Base-by-base conservation (phyloP, 2,888 invertebrate species). In the Julus scandinavius region DNA sequence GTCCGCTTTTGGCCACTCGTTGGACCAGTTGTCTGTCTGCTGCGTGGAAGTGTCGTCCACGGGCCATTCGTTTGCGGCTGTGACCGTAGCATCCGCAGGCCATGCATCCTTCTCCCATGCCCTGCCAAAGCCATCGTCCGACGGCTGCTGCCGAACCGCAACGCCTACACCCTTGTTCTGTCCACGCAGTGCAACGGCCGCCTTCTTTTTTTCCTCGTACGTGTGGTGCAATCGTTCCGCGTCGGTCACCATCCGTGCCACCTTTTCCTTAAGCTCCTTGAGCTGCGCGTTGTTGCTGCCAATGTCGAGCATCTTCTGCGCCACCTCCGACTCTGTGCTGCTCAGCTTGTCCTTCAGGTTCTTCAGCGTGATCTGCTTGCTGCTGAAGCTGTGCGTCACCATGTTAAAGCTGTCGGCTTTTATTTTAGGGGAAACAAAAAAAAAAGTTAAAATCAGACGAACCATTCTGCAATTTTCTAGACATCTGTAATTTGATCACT, bases 211-310 rank as follows among this genome's bases (percentile, higher is more conserved):
- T 89, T 94, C 94, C 91, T 96, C 96, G 91, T 97, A 97, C 86
- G 93, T 93, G n/a, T 92, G 91, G 91, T 95, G 95, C 20, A 95
- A 92, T 88, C 93, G 93, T 91, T 95, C 94, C 91, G 95, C 97
- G 91, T 96, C 96, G 83, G 93, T 93, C 0, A 95, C 93, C 49
- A 97, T 92, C 89, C 94, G 94, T 11, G 94, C 93, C 88, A 97
- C 94, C 88, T 95, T 94, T 17, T 93, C 94, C 90, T 95, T 95
- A 13, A 88, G 84, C 89, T 92, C 92, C 90, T 94, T 94, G 89
- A 97, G 93, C 91, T 96, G 96, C 2, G 94, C 92, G 91, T 96
- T 96, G 92, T 96, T 97, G 87, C 95, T 95, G 91, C 97, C 96
- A 88, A 97, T 95, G 91, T 98, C 97, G 3, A 94, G 92, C 91